These are phyloP conservation scores for Heliocidaris erythrogramma DNA, from an alignment of 35 echinoderm and acorn worm species.

Conservation along the genomic window DNA sequence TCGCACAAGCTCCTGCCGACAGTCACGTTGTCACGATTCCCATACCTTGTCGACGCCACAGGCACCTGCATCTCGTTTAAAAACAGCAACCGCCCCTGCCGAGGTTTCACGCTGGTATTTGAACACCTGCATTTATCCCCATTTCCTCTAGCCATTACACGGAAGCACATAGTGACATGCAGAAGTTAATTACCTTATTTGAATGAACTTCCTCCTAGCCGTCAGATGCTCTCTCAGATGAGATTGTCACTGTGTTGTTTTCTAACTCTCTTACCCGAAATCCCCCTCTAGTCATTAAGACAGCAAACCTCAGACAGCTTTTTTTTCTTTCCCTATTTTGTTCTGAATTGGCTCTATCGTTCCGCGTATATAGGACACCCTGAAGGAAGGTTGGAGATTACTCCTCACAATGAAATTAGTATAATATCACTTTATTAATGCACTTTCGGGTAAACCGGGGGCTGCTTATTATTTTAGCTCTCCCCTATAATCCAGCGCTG, in stretches of 20 bases:
- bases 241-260: slow-evolving; percentile 17
- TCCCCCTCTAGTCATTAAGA: not conserved
- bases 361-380: not conserved
- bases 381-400: not conserved
- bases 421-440: slow-evolving; percentile 8
- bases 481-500: not conserved
- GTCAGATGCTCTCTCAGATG: not conserved
- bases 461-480: not conserved
- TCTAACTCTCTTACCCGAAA: slow-evolving; percentile 1
- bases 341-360: not conserved
- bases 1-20: too few species aligned
- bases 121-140: slow-evolving; percentile 1
- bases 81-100: not conserved
- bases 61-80: not conserved
- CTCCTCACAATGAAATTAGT: slow-evolving; percentile 2
- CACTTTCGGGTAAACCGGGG: not conserved
- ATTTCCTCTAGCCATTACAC: not conserved
- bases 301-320: not conserved
- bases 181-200: slow-evolving; percentile 19
- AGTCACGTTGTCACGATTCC: not conserved
- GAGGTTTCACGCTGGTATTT: not conserved
- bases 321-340: not conserved
- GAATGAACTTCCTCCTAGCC: slow-evolving; percentile 3
- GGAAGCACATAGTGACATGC: slow-evolving; percentile 7
- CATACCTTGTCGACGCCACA: too few species aligned